phyloP scores from a whole-genome alignment of 2,888 invertebrate species.

The Andrena chrysosceles region DNA sequence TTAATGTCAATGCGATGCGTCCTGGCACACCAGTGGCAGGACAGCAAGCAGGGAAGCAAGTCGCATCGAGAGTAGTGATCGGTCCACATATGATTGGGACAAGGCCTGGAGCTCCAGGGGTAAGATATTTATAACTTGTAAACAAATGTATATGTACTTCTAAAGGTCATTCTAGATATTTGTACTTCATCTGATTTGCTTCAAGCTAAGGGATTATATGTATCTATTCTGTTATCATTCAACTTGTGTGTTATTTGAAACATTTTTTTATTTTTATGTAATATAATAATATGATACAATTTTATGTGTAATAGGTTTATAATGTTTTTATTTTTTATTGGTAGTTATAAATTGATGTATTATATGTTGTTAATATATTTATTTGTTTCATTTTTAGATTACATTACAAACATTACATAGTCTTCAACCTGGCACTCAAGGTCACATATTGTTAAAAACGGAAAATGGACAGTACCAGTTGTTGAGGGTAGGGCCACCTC shows the following conservation, averaged over 20 bases:
- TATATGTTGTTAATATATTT: background rate
- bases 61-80: slow-evolving; percentile 93
- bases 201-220: no score
- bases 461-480: slow-evolving; percentile 98
- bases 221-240: background rate
- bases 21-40: slow-evolving; percentile 90
- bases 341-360: background rate
- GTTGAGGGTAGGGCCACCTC: slow-evolving; percentile 94
- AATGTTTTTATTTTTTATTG: background rate
- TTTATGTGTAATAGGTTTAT: background rate
- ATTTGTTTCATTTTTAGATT: slow-evolving; percentile 88
- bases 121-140: slow-evolving; percentile 85
- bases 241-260: background rate
- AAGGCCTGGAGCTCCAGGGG: slow-evolving; percentile 92
- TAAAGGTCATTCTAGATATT: slow-evolving; percentile 3
- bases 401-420: slow-evolving; percentile 95
- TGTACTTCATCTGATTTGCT: background rate
- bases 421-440: slow-evolving; percentile 93
- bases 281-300: no score
- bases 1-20: slow-evolving; percentile 90
- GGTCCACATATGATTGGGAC: slow-evolving; percentile 93
- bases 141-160: slow-evolving; percentile 16
- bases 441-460: slow-evolving; percentile 96
- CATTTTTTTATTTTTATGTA: background rate
- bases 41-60: slow-evolving; percentile 88